phyloP scores from a whole-genome alignment of 2,888 invertebrate genomes.

The Hemithea aestivaria region DNA sequence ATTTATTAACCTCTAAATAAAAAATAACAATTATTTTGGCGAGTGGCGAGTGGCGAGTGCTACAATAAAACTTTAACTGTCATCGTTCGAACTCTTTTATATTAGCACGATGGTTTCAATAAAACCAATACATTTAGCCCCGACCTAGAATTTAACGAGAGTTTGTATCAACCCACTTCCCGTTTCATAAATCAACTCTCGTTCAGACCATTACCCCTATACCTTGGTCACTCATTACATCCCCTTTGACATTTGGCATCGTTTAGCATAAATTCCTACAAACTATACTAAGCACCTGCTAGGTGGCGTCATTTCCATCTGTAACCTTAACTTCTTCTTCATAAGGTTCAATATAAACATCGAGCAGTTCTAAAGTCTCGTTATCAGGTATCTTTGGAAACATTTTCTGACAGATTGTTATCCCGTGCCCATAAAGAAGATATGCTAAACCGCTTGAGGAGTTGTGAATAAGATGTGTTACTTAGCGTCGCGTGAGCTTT shows the following conservation, averaged over 20 bases:
- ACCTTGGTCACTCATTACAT: slow-evolving; percentile 43
- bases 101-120: too few relatives aligned
- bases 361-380: slow-evolving; percentile 9
- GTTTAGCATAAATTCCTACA: slow-evolving; percentile 34
- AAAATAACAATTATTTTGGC: too few relatives aligned
- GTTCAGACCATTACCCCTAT: slow-evolving; percentile 37
- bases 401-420: slow-evolving; percentile 40
- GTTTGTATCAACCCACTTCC: slow-evolving; percentile 42
- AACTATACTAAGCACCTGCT: slow-evolving; percentile 16
- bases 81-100: too few relatives aligned
- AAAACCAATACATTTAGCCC: slow-evolving; percentile 25
- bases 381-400: slow-evolving; percentile 24
- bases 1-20: too few relatives aligned
- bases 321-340: slow-evolving; percentile 17
- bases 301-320: slow-evolving; percentile 10
- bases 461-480: slow-evolving; percentile 37
- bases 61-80: too few relatives aligned
- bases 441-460: slow-evolving; percentile 32
- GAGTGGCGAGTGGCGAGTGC: too few relatives aligned
- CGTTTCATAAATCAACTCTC: slow-evolving; percentile 45
- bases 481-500: slow-evolving; percentile 29
- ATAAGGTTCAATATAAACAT: slow-evolving; percentile 15
- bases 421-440: slow-evolving; percentile 38
- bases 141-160: slow-evolving; percentile 30
- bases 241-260: slow-evolving; percentile 44